phyloP scores from a whole-genome alignment of 2,113 vertebrate species.

The Verasper variegatus region DNA sequence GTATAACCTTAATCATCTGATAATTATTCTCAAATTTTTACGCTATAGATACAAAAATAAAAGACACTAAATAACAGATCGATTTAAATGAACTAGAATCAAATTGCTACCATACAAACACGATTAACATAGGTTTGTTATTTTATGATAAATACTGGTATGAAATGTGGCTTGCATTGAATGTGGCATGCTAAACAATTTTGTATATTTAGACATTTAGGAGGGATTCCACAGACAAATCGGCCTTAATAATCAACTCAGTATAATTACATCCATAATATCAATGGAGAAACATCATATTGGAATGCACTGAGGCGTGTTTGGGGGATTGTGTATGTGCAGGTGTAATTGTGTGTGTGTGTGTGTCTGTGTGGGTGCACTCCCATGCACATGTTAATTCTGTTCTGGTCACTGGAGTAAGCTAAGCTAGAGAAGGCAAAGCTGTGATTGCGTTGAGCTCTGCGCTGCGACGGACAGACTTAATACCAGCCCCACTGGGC shows the following conservation, averaged over 20 bases:
- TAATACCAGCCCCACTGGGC: slow-evolving; percentile 78
- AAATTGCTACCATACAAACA: neutral
- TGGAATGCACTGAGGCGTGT: slow-evolving; percentile 79
- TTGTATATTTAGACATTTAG: slow-evolving; percentile 60
- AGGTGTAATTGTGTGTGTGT: slow-evolving; percentile 26
- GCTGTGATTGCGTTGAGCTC: slow-evolving; percentile 80
- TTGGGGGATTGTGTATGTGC: slow-evolving; percentile 32
- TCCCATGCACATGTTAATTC: slow-evolving; percentile 76
- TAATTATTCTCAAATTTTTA: neutral
- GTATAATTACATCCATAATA: slow-evolving; percentile 80
- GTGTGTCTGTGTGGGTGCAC: slow-evolving; percentile 12
- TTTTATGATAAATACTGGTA: slow-evolving; percentile 10
- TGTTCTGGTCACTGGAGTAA: slow-evolving; percentile 80
- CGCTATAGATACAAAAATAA: neutral
- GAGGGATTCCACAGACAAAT: slow-evolving; percentile 63
- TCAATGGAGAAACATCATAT: slow-evolving; percentile 80
- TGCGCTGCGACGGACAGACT: slow-evolving; percentile 76
- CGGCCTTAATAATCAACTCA: slow-evolving; percentile 68
- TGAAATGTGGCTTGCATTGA: slow-evolving; percentile 24
- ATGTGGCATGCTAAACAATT: slow-evolving; percentile 36
- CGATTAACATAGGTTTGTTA: neutral
- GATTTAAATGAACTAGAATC: neutral
- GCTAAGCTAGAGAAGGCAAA: slow-evolving; percentile 82
- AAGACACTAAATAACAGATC: neutral
- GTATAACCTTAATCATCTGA: neutral